These are phyloP conservation scores for Protomyctophum bolini DNA, from an alignment of 2,113 vertebrate genomes.

Conservation along the genomic window DNA sequence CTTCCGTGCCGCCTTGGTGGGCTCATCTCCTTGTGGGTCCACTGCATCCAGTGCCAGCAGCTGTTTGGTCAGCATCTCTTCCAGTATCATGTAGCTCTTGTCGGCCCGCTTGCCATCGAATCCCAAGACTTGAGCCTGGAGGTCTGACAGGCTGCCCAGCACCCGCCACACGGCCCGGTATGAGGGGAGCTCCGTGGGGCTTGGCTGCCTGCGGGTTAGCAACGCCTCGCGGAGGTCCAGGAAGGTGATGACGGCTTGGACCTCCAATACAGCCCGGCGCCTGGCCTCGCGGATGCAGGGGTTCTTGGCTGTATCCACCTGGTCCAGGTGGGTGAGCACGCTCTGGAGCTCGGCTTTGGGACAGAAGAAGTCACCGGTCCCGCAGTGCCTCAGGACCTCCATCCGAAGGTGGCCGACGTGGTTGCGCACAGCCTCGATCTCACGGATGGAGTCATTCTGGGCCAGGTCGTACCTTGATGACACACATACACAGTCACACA, in stretches of 20 bases:
- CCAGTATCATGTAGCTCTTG: slow-evolving; percentile 94
- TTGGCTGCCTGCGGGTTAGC: slow-evolving; percentile 79
- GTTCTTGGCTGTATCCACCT: slow-evolving; percentile 91
- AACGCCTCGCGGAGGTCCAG: slow-evolving; percentile 89
- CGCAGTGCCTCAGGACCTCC: slow-evolving; percentile 84
- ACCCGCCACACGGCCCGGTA: slow-evolving; percentile 88
- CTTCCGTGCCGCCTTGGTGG: slow-evolving; percentile 88
- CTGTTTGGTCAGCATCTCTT: slow-evolving; percentile 96
- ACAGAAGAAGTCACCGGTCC: slow-evolving; percentile 82
- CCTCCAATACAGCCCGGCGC: slow-evolving; percentile 90
- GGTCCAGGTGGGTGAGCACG: slow-evolving; percentile 88
- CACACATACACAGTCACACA: background rate
- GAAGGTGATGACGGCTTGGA: slow-evolving; percentile 90
- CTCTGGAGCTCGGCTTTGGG: slow-evolving; percentile 90
- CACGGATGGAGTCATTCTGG: slow-evolving; percentile 91
- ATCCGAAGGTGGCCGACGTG: slow-evolving; percentile 84
- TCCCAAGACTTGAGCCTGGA: slow-evolving; percentile 89
- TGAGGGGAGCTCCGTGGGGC: slow-evolving; percentile 78
- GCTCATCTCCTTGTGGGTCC: slow-evolving; percentile 89
- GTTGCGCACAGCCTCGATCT: slow-evolving; percentile 89
- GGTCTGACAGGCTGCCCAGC: slow-evolving; percentile 87
- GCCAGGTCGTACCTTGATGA: slow-evolving; percentile 86
- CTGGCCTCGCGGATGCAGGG: slow-evolving; percentile 96
- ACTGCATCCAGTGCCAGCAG: slow-evolving; percentile 94
- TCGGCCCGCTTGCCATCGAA: slow-evolving; percentile 92